Evolutionary conservation across 2,888 invertebrate species (phyloP), one percentile per base, ranked within the genome.

Genomic region (Oasisia sp.): DNA sequence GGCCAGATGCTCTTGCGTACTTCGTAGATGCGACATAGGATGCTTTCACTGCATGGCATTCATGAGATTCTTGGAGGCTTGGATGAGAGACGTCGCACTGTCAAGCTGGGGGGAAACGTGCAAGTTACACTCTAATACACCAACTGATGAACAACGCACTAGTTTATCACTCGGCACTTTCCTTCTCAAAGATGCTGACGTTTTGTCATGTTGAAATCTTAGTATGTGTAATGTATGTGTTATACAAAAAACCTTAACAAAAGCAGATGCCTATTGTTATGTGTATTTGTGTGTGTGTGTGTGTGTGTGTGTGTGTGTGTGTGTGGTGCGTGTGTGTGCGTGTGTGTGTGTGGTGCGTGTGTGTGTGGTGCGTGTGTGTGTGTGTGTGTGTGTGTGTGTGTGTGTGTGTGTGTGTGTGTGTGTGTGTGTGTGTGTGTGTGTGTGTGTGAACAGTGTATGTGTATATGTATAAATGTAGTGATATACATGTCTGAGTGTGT

Each of bases 1-100:
- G 27, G 74, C 74, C 74, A 74, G 74, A 74, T 74, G 74, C 74
- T 27, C 92, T 91, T 89, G 92, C 93, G 97, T 99, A 99, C 97
- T 99, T 99, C 7, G 99, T 99, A 90, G 99, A 99, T 58, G 99
- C 99, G 27, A 99, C 99, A 97, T 99, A 99, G 0, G 99, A 99
- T 32, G 99, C 98, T 97, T 99, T 99, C 1, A 99, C 99, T 0
- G 99, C 99, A 99, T 99, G 9, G 99, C 99, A 96, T 99, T 99
- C 99, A 99, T 99, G 95, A 99, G 97, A 97, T 99, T 99, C 97
- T 99, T 99, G 56, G 99, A 99, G 7, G 99, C 99, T 96, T 99
- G 99, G 95, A 99, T 99, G 92, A 99, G 97, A 0, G 99, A 99
- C 0, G 99, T 99, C 0, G 99, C 99, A 96, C 99, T 99, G 97